Evolutionary conservation across 2,113 vertebrate species (phyloP), one percentile per base, ranked within the genome.

Genomic region (Baryphthengus martii): DNA sequence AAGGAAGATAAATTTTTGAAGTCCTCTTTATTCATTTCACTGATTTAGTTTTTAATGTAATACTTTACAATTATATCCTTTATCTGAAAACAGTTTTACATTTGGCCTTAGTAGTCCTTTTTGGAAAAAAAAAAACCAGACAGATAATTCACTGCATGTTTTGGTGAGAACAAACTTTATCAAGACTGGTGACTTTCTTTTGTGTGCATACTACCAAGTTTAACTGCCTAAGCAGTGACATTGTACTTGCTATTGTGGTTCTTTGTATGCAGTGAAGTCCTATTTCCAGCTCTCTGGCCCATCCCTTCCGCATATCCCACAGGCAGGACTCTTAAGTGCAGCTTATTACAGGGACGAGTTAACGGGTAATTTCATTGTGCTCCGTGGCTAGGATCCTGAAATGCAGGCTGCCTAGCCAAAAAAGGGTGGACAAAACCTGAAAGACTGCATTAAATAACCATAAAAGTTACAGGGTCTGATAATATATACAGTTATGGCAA

Each of bases 271-370:
- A 83, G 1, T 17, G 11, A 93, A 67, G 52, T 84, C 95, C 90
- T 96, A 84, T 97, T 97, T 96, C 88, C 89, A 95, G 94, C 68
- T 77, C 67, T 80, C 72, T n/a, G 74, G 90, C 85, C 96, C 95
- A 85, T 94, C 93, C 95, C 93, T 96, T 95, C 91, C 12, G 0
- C 68, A n/a, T 59, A 91, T 66, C 42, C 92, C 96, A 84, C 93
- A 94, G 68, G 84, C 65, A 88, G 47, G 52, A 45, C 67, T 83
- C 29, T 31, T 68, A 93, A 95, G 44, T 61, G 71, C 52, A 92
- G 88, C 52, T 92, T 92, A 96, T 93, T 95, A 90, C 79, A 94
- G 88, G 70, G 88, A 84, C 0, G 0, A 95, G 82, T 88, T 95
- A 95, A 77, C 86, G 3, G 5, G 83, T 88, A 95, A 93, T 95